Percentiles rank a stretch among this genome's conserved stretches.
These are phyloP conservation scores for Acanthornis magna DNA, from an alignment of 2,797 vertebrate species.

Conservation along the genomic window DNA sequence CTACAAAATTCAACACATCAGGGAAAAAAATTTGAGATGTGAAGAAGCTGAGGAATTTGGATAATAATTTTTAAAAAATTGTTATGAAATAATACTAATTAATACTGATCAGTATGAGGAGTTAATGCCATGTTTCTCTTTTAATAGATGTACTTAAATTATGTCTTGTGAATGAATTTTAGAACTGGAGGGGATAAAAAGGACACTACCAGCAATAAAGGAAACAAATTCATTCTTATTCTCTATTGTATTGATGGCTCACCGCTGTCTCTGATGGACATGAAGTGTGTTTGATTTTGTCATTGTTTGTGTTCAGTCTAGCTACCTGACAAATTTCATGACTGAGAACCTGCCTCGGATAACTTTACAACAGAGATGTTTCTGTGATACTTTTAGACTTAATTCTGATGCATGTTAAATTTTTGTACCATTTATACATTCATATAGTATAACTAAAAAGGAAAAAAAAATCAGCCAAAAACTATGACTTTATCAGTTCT, in stretches of 20 bases:
- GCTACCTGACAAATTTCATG: background rate
- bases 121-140: background rate
- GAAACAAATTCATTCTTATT: background rate
- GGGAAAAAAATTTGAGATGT: background rate
- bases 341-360: background rate
- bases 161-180: conserved; percentile 7
- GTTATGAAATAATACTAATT: background rate
- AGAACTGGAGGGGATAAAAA: background rate
- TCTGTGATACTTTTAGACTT: background rate
- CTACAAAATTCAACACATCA: background rate
- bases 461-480: background rate
- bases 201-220: conserved; percentile 38
- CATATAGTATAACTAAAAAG: background rate
- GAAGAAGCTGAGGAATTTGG: background rate
- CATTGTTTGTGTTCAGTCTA: background rate
- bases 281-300: background rate
- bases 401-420: background rate
- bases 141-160: background rate
- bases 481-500: background rate
- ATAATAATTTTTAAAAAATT: background rate
- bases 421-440: background rate
- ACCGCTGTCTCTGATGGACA: background rate
- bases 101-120: background rate
- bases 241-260: background rate
- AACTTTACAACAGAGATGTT: background rate